A percentile compares a stretch with the other conserved stretches of the same genome.
phyloP scores from a whole-genome alignment of 23 tunicate genomes.

The Styela clava region DNA sequence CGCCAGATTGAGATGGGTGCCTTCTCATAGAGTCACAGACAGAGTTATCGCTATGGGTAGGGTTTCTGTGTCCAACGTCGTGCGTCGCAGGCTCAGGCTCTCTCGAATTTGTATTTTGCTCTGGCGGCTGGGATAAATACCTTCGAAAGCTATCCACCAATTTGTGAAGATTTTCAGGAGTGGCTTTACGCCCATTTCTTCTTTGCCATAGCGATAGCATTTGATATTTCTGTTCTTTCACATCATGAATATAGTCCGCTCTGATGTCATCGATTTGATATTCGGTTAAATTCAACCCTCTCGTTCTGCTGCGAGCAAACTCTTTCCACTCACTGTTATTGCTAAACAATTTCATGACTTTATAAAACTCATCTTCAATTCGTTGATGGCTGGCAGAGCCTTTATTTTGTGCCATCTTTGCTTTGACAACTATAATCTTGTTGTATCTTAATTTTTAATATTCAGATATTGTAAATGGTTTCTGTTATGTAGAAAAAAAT shows the following conservation, averaged over 20 bases:
- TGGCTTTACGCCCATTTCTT: conserved; percentile 26
- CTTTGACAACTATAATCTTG: too few species aligned
- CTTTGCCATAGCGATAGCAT: conserved; percentile 54
- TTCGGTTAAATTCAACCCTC: conserved; percentile 22
- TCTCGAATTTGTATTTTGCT: not conserved
- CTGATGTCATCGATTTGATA: conserved; percentile 44
- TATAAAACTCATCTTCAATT: conserved; percentile 38
- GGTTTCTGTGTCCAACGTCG: not conserved
- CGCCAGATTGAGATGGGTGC: not conserved
- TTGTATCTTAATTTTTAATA: too few species aligned
- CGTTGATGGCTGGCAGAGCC: not conserved
- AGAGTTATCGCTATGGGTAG: not conserved
- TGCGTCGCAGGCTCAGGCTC: not conserved
- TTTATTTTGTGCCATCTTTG: not conserved
- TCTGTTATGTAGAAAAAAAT: too few species aligned
- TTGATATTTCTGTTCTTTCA: conserved; percentile 58
- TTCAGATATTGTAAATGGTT: too few species aligned
- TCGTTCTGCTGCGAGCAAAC: conserved; percentile 38
- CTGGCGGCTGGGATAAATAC: not conserved
- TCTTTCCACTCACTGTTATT: conserved; percentile 29
- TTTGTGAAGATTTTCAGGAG: not conserved
- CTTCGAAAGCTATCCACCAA: not conserved
- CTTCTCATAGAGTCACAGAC: not conserved
- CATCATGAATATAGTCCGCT: conserved; percentile 27
- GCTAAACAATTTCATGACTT: conserved; percentile 19